These are phyloP conservation scores for Apteryx owenii DNA, from an alignment of 2,113 vertebrate species.

Conservation along the genomic window DNA sequence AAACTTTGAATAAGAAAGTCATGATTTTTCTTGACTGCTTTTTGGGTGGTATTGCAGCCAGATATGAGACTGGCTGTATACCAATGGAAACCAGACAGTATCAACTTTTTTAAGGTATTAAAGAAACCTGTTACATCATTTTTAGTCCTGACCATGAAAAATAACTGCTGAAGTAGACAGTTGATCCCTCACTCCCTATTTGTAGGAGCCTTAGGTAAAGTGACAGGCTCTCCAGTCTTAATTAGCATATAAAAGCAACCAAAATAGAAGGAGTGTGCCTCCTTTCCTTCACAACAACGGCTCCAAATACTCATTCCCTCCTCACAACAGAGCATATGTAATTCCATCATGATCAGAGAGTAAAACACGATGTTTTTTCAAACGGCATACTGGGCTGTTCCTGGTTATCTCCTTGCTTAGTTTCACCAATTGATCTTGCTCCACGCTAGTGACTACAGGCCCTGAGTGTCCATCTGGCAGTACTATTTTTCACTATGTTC, in stretches of 20 bases:
- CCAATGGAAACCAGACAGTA: neutral
- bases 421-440: neutral
- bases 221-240: neutral
- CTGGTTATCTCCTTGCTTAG: neutral
- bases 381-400: neutral
- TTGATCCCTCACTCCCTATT: neutral
- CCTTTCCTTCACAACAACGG: neutral
- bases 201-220: neutral
- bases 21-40: neutral
- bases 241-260: neutral
- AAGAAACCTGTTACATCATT: neutral
- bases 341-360: neutral
- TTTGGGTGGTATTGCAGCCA: neutral
- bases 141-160: neutral
- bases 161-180: neutral
- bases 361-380: neutral
- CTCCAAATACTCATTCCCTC: neutral
- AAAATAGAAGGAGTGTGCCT: neutral
- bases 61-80: neutral
- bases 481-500: neutral
- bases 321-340: neutral
- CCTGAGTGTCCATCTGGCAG: neutral
- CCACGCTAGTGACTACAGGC: neutral
- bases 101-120: neutral
- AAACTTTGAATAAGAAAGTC: neutral